Percentiles rank a stretch among this genome's conserved stretches.
These are phyloP conservation scores for Andrena bucephala DNA, from an alignment of 2,888 invertebrate species.

Conservation along the genomic window DNA sequence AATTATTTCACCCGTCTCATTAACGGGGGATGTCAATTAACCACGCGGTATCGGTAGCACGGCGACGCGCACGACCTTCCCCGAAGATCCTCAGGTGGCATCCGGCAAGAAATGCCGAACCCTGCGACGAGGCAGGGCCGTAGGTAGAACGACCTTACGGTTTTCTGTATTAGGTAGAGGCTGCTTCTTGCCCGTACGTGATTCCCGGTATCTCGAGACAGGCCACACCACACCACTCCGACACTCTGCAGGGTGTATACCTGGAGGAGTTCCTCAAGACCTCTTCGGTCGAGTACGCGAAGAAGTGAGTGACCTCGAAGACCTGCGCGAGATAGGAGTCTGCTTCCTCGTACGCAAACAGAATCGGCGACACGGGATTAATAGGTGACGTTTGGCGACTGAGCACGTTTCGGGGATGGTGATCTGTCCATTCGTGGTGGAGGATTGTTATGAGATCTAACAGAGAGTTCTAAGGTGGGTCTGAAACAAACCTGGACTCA, in stretches of 20 bases:
- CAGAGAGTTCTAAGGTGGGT: not conserved
- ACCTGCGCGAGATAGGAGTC: constrained; percentile 64
- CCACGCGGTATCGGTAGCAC: not conserved
- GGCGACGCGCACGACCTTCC: constrained; percentile 58
- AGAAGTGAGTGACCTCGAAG: constrained; percentile 81
- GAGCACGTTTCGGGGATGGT: constrained; percentile 2
- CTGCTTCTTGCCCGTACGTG: constrained; percentile 77
- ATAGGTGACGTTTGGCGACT: constrained; percentile 2
- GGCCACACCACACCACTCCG: constrained; percentile 64
- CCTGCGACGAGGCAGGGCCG: constrained; percentile 58
- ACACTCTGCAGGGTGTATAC: constrained; percentile 53
- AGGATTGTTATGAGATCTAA: not conserved
- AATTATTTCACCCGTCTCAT: constrained; percentile 54
- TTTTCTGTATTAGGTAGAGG: constrained; percentile 83
- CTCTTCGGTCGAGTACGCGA: constrained; percentile 63
- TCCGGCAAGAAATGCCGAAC: constrained; percentile 66
- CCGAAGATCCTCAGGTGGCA: constrained; percentile 61
- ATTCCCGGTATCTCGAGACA: constrained; percentile 76
- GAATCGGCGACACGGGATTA: constrained; percentile 70
- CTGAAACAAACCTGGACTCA: too few species aligned
- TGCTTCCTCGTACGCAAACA: constrained; percentile 77
- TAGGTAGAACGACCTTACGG: constrained; percentile 74
- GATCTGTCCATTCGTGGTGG: not conserved
- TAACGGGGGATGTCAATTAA: constrained; percentile 57
- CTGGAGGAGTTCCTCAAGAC: constrained; percentile 64